Conservation (phyloP, 2,888 invertebrate species). For the Aphidius colemani region DNA sequence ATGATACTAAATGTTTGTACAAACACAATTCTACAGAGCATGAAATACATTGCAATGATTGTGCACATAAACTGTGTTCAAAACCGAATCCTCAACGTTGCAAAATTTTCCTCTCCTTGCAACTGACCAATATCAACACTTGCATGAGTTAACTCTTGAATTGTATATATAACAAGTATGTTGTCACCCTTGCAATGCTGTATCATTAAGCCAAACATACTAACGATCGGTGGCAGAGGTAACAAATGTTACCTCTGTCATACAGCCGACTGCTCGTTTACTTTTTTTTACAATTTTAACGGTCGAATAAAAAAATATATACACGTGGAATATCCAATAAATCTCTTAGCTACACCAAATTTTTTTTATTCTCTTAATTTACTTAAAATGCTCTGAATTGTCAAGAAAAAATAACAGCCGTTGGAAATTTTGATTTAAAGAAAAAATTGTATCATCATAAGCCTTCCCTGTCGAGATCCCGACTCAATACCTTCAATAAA, state of each 20-base stretch:
- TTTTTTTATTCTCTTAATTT: too few relatives aligned
- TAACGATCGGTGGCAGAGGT: constrained; percentile 41
- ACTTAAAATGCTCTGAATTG: too few relatives aligned
- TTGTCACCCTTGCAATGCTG: constrained; percentile 34
- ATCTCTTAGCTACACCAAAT: too few relatives aligned
- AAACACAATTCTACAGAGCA: constrained; percentile 1
- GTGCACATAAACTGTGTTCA: constrained; percentile 26
- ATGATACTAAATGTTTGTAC: neutral
- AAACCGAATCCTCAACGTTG: constrained; percentile 1
- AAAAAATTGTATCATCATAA: too few relatives aligned
- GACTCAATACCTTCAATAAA: too few relatives aligned
- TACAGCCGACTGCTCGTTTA: neutral
- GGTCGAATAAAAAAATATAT: too few relatives aligned
- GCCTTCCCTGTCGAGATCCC: too few relatives aligned
- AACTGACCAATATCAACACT: constrained; percentile 6
- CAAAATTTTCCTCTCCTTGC: constrained; percentile 8
- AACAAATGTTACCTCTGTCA: constrained; percentile 38
- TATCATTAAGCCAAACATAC: constrained; percentile 47
- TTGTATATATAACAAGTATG: constrained; percentile 7
- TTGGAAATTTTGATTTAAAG: too few relatives aligned
- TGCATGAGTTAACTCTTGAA: neutral
- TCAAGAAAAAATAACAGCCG: too few relatives aligned
- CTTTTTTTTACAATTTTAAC: too few relatives aligned
- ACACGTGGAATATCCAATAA: too few relatives aligned
- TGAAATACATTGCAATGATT: constrained; percentile 7